Evolutionary conservation across 1,140 invertebrate species (phyloP), one percentile per base, ranked within the genome.

Genomic region (Rhysida immarginata): DNA sequence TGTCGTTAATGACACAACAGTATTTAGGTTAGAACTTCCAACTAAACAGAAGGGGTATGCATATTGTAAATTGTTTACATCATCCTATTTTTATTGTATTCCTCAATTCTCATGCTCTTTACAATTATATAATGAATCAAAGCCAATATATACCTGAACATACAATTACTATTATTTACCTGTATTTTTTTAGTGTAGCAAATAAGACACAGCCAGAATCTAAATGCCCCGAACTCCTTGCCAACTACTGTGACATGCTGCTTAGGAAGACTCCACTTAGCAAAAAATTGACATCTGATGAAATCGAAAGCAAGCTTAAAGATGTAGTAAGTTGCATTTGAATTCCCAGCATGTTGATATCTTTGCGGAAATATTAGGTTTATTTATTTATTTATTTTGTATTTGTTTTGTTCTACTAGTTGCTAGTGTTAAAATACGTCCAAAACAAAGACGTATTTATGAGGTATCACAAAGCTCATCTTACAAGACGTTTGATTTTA

Each of bases 391-490:
- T 23, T 48, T 13, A 48, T 23, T 48, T 8, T 23, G 26, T 48
- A 35, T 53, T 59, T 13, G 54, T 44, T 16, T 45, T 54, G 60
- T 60, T 58, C 60, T 42, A 75, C 57, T 67, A 84, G 81, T 72
- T 98, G 54, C 73, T 98, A 65, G 92, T 99, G 43, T 75, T 99
- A 46, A 99, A 99, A 73, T 99, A 99, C 74, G 93, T 99, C 50
- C 89, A 94, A 69, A 98, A 98, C 70, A 99, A 99, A 71, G 96
- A 99, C 77, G 93, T 99, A 5, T 99, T 99, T 68, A 99, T 99
- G 95, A 77, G 94, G 58, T 98, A 96, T 73, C 93, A 99, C 71
- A 99, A 99, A 73, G 92, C 92, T 41, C 95, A 99, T 77, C 77
- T 99, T 60, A 98, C 95, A 24, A 75, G 96, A 62, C 78, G 96